Percentiles rank a stretch among this genome's conserved stretches.
These are phyloP conservation scores for Charina bottae DNA, from an alignment of 2,113 vertebrate species.

Conservation along the genomic window DNA sequence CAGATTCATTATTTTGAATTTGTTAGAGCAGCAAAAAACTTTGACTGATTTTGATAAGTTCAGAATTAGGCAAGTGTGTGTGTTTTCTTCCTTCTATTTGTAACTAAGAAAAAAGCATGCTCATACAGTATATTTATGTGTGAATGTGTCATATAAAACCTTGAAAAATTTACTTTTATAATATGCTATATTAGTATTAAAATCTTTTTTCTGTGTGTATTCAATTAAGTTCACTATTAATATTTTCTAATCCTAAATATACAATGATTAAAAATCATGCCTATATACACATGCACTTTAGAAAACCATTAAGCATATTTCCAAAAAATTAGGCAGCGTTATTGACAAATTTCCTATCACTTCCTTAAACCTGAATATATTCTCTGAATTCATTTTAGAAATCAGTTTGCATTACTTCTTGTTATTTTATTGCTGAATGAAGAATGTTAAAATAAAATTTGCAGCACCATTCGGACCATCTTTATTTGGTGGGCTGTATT, in stretches of 20 bases:
- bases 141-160: not conserved
- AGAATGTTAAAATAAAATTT: not conserved
- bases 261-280: not conserved
- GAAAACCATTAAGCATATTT: not conserved
- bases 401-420: not conserved
- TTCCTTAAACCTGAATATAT: not conserved
- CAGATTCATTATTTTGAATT: not conserved
- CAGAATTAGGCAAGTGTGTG: not conserved
- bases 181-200: not conserved
- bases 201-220: not conserved
- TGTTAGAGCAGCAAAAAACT: not conserved
- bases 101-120: not conserved
- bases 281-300: not conserved
- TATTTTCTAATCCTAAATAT: not conserved
- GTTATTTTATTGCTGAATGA: not conserved
- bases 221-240: not conserved
- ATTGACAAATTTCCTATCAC: not conserved
- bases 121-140: not conserved
- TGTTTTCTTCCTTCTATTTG: not conserved
- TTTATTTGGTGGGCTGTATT: not conserved
- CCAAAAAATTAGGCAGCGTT: not conserved
- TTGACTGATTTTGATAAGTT: not conserved
- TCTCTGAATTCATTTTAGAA: slow-evolving; percentile 1
- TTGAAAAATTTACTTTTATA: not conserved
- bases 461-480: not conserved